Base-by-base conservation (phyloP, 2,797 vertebrate species). In the Clamator glandarius region DNA sequence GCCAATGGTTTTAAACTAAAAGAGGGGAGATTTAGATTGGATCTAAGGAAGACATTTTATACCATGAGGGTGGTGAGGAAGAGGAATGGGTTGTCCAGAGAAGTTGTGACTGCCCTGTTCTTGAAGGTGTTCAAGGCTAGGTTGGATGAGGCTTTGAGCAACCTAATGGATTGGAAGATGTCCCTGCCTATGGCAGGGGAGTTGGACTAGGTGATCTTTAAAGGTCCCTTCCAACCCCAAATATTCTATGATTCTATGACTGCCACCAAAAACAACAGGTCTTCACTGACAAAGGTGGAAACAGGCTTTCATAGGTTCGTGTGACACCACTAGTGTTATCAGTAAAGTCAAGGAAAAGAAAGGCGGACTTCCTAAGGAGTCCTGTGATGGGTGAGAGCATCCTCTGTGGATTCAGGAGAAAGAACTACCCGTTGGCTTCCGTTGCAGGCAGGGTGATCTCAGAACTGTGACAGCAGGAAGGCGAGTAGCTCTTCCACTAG, bases 391-490 rank as follows among this genome's bases (percentile, higher is more conserved):
- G 3, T 64, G 35, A 62, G 25, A 89, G 48, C 41, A 78, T 11
- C 48, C 48, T 51, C 59, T 50, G 59, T 50, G 69, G 51, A 48
- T 83, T 66, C 6, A 24, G 61, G 39, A 77, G 62, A 76, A 57
- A 81, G 48, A 92, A 74, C 69, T 35, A 64, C 19, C 41, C 6
- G 4, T 11, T 39, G 42, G 69, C 66, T 84, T 73, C n/a, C 46
- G 69, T 73, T 84, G 69, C 61, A 77, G 76, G 42, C 72, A 90
- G 81, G 46, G 42, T 94, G 90, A 92, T 52, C 85, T 94, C 78
- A 78, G 87, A 92, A 36, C 50, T 41, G 35, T 78, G 64, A 35
- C 52, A 78, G 81, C 48, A 82, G 84, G 58, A 92, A 89, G 67
- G 54, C 23, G 41, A 94, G 77, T 15, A 62, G 81, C 58, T 46